phyloP scores from a whole-genome alignment of 1,140 invertebrate genomes.

The Stegodyphus dumicola region DNA sequence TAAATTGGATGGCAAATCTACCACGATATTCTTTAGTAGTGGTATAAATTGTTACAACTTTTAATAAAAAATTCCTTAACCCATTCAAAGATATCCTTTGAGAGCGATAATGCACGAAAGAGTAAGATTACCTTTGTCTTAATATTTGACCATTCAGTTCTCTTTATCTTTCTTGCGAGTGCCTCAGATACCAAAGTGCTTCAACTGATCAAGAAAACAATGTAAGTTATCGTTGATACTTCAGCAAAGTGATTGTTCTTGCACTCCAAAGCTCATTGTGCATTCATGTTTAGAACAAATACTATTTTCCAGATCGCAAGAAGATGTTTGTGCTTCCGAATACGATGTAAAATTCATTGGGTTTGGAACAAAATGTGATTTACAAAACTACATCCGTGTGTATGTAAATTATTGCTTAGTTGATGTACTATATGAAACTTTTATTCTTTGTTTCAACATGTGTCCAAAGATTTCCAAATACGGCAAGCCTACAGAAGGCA shows the following conservation, averaged over 20 bases:
- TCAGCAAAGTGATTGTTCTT: neutral
- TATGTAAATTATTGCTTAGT: too few species aligned
- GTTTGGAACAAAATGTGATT: too few species aligned
- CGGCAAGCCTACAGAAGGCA: slow-evolving; percentile 17
- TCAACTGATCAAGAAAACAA: neutral
- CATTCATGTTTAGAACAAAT: neutral
- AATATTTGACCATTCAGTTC: too few species aligned
- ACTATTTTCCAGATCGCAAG: neutral
- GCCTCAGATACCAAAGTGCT: neutral
- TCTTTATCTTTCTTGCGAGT: neutral
- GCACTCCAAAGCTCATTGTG: neutral
- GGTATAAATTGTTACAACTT: too few species aligned
- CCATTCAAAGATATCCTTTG: too few species aligned
- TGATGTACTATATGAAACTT: neutral
- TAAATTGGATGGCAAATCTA: too few species aligned
- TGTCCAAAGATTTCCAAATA: slow-evolving; percentile 23
- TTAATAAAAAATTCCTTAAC: too few species aligned
- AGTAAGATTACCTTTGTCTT: too few species aligned
- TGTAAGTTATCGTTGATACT: neutral
- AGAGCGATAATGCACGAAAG: too few species aligned
- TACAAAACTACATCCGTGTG: too few species aligned
- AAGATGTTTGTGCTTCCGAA: neutral
- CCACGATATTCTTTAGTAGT: too few species aligned
- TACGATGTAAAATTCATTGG: neutral
- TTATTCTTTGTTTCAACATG: slow-evolving; percentile 1